A percentile compares a stretch with the other conserved stretches of the same genome.
Evolutionary conservation across 2,797 vertebrate species (phyloP).

Genomic region (Epinephelus awoara): DNA sequence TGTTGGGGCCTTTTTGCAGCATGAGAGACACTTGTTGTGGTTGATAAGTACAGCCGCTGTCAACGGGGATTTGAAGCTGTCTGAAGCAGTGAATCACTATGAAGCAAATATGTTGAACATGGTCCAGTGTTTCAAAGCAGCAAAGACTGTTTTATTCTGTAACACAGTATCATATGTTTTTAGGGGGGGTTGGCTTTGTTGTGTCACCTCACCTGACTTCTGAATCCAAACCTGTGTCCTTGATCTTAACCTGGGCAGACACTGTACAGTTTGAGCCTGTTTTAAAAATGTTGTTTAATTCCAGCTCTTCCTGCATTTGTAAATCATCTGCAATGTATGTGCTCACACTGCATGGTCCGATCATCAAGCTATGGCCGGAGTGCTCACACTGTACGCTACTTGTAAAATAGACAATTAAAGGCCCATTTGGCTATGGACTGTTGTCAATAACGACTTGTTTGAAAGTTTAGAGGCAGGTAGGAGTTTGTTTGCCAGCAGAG

Average conservation of each 20-base stretch:
- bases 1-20: background rate
- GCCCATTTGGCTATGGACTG: too few relatives aligned
- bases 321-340: too few relatives aligned
- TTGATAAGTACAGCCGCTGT: background rate
- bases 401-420: too few relatives aligned
- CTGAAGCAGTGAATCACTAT: background rate
- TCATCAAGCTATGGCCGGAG: too few relatives aligned
- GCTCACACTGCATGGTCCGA: too few relatives aligned
- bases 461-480: too few relatives aligned
- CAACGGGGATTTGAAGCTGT: background rate
- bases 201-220: background rate
- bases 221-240: background rate
- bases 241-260: background rate
- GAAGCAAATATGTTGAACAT: fast-evolving
- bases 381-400: too few relatives aligned
- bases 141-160: background rate
- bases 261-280: too few relatives aligned
- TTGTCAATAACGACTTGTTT: too few relatives aligned
- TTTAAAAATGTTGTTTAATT: too few relatives aligned
- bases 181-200: background rate
- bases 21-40: background rate
- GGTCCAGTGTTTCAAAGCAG: background rate
- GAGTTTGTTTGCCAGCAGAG: too few relatives aligned
- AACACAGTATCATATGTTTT: background rate
- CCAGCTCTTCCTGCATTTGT: too few relatives aligned